These are phyloP conservation scores for Platichthys stellatus DNA, from an alignment of 2,113 vertebrate species.

Conservation along the genomic window DNA sequence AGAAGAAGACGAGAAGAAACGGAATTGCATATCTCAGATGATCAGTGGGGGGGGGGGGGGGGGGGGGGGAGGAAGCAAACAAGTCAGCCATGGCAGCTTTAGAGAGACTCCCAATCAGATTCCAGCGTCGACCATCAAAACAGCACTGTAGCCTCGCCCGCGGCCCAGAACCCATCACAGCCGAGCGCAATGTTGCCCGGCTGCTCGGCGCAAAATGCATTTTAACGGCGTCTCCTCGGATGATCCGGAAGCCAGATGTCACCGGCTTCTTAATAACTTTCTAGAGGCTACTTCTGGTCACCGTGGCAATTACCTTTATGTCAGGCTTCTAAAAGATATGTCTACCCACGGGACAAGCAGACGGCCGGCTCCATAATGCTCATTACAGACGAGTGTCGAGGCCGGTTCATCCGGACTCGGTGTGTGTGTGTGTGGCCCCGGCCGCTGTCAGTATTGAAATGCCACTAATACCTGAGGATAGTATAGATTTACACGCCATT, in stretches of 20 bases:
- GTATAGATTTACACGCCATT: slow-evolving; percentile 37
- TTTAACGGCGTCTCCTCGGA: slow-evolving; percentile 74
- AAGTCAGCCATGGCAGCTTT: slow-evolving; percentile 27
- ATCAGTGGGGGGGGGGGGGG: background rate
- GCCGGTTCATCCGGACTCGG: slow-evolving; percentile 59
- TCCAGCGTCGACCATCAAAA: slow-evolving; percentile 47
- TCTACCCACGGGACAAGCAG: slow-evolving; percentile 79
- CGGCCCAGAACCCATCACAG: slow-evolving; percentile 63
- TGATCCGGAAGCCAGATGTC: slow-evolving; percentile 78
- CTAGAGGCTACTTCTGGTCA: slow-evolving; percentile 82
- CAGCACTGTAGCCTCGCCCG: slow-evolving; percentile 46
- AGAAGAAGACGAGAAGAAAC: slow-evolving; percentile 6
- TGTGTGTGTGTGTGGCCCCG: slow-evolving; percentile 52
- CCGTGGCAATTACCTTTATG: slow-evolving; percentile 85
- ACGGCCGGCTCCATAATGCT: slow-evolving; percentile 76
- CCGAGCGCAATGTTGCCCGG: slow-evolving; percentile 39
- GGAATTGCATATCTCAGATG: slow-evolving; percentile 36
- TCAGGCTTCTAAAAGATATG: slow-evolving; percentile 83
- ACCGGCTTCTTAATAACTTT: slow-evolving; percentile 83
- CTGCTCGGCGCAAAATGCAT: slow-evolving; percentile 65
- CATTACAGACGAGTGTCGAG: slow-evolving; percentile 74
- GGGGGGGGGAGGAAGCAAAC: background rate
- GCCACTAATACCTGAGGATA: slow-evolving; percentile 19
- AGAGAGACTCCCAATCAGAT: slow-evolving; percentile 48
- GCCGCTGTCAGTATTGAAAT: slow-evolving; percentile 44